Percentiles rank a stretch among this genome's conserved stretches.
Conservation (phyloP, 2,888 invertebrate genomes). For the Chouioia cunea region DNA sequence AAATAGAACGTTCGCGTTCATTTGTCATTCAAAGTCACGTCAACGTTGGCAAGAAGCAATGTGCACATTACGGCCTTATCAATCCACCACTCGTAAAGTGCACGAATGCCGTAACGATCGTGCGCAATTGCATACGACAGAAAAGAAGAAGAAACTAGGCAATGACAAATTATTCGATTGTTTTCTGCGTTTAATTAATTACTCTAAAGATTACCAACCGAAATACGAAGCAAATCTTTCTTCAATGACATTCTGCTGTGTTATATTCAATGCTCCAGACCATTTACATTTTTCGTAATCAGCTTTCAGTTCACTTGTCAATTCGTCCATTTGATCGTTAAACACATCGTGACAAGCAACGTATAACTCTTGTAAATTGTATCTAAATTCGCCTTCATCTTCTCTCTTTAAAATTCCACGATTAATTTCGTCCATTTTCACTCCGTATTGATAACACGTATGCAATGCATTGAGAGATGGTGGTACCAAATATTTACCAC, state of each 20-base stretch:
- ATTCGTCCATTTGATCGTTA: conserved; percentile 2
- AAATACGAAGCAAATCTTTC: conserved; percentile 9
- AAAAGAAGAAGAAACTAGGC: conserved; percentile 10
- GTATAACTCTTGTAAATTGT: conserved; percentile 21
- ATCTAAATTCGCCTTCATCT: not conserved
- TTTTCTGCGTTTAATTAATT: too few species aligned
- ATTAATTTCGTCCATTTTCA: conserved; percentile 1
- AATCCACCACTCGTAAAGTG: conserved; percentile 4
- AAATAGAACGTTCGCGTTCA: not conserved
- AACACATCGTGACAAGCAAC: conserved; percentile 20
- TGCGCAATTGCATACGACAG: not conserved
- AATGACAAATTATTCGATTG: conserved; percentile 31
- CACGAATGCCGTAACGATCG: too few species aligned
- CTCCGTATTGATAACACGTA: conserved; percentile 23
- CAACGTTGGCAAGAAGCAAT: not conserved
- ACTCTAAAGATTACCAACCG: not conserved
- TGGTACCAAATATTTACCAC: conserved; percentile 16
- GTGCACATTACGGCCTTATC: conserved; percentile 26
- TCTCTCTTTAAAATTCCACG: not conserved
- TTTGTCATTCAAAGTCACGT: not conserved
- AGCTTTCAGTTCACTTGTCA: conserved; percentile 19
- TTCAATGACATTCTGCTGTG: not conserved
- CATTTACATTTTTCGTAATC: conserved; percentile 23
- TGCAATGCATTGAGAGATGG: conserved; percentile 5
- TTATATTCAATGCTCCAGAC: not conserved